Conservation (phyloP, 35 echinoderm and acorn worm genomes). For the Apostichopus californicus region DNA sequence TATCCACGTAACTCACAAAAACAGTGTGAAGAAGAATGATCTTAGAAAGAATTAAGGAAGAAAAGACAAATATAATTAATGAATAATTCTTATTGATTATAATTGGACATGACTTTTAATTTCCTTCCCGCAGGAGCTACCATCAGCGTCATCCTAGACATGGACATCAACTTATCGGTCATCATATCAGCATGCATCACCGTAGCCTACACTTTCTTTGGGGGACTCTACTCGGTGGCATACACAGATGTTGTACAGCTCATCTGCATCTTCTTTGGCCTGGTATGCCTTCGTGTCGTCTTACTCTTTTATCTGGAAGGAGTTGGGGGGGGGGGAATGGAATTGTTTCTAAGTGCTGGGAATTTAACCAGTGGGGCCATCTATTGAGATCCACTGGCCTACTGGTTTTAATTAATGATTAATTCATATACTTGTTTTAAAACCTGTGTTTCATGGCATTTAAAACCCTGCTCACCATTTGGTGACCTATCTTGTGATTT, state of each 20-base stretch:
- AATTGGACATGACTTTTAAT: background rate
- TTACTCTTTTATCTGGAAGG: background rate
- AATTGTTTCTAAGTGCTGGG: background rate
- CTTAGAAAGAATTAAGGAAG: no score
- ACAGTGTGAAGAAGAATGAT: no score
- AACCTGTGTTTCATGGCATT: no score
- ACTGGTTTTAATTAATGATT: no score
- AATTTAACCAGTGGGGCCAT: no score
- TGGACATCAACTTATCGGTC: conserved; percentile 67
- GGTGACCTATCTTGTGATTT: no score
- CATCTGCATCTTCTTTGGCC: conserved; percentile 89
- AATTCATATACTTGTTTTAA: no score
- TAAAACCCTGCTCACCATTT: no score
- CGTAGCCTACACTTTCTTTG: conserved; percentile 87
- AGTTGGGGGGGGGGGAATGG: background rate
- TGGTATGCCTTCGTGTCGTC: conserved; percentile 61
- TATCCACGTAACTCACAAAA: no score
- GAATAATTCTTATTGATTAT: no score
- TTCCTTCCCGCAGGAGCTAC: conserved; percentile 65
- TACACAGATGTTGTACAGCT: conserved; percentile 95
- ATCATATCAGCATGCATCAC: conserved; percentile 92
- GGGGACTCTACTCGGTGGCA: conserved; percentile 85
- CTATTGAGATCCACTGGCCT: no score
- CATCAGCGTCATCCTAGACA: conserved; percentile 76
- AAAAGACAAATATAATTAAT: no score